Evolutionary conservation across 2,113 vertebrate species (phyloP), one percentile per base, ranked within the genome.

Genomic region (Jacana jacana): DNA sequence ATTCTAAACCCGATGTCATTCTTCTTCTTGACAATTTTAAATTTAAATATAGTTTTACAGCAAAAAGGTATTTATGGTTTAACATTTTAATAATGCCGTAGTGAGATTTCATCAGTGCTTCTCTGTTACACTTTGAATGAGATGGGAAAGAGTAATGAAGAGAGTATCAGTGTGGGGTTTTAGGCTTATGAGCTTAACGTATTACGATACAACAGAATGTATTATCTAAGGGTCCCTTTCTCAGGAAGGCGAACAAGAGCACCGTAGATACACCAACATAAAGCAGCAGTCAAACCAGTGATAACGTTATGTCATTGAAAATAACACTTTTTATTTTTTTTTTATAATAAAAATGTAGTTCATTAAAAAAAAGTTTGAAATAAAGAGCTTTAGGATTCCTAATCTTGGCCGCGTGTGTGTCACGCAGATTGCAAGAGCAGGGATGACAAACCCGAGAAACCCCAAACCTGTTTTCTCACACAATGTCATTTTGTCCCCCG

Each of bases 181-280:
- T 63, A 89, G 73, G 84, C 78, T 94, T 86, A 92, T 27, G 23
- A 88, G 71, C 63, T 95, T 96, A 89, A 94, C n/a, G 61, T 52
- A 87, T 87, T 89, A 81, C 28, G 55, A 61, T 79, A 87, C n/a
- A 89, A 89, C 31, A 81, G 64, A 92, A 85, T 30, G 24, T 79
- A 85, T 91, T 92, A 87, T 52, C 81, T 69, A 72, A 80, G 79
- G 57, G 69, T 88, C 60, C 39, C 33, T 76, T 90, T 75, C 37
- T 86, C 72, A 78, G 35, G 78, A 90, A 91, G 46, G 46, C 42
- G 71, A 90, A 86, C 6, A 61, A 78, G 10, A 75, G 11, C 52
- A 71, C 27, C 42, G 48, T 1, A 86, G 63, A 64, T 60, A 79
- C 0, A 3, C 28, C 31, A 86, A 86, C 13, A 51, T 8, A 90